Evolutionary conservation across 2,888 invertebrate genomes (phyloP).

Genomic region (Hypomecis punctinalis): DNA sequence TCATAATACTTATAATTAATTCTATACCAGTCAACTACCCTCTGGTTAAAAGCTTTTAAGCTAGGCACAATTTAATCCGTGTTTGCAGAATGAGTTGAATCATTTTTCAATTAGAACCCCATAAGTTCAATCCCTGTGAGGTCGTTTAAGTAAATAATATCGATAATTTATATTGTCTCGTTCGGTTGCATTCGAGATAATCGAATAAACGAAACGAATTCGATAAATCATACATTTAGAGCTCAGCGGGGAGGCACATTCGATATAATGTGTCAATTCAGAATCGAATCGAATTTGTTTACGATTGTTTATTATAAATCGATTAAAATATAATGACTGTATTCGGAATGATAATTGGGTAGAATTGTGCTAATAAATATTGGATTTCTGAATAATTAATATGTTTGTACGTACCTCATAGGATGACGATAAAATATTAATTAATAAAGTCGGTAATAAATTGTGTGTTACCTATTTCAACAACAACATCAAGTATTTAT

Average conservation of each 20-base stretch:
- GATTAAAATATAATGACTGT: constrained; percentile 30
- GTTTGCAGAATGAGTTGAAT: constrained; percentile 10
- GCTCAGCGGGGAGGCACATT: constrained; percentile 43
- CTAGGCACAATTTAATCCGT: not conserved
- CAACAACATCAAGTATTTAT: no score
- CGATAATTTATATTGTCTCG: constrained; percentile 35
- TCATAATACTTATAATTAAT: no score
- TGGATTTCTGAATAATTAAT: constrained; percentile 14
- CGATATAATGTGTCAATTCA: constrained; percentile 43
- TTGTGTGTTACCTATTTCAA: no score
- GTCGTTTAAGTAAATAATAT: constrained; percentile 31
- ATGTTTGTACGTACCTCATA: constrained; percentile 3
- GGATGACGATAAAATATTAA: no score
- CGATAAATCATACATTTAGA: constrained; percentile 42
- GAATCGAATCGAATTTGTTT: constrained; percentile 34
- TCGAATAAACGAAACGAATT: constrained; percentile 34
- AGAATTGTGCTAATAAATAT: constrained; percentile 21
- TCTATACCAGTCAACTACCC: no score
- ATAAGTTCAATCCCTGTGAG: constrained; percentile 28
- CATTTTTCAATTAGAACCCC: constrained; percentile 21
- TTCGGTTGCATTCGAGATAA: constrained; percentile 35
- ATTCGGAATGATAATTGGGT: constrained; percentile 29
- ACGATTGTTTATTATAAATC: constrained; percentile 30
- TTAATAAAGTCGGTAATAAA: no score
- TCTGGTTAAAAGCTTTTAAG: no score